phyloP scores from a whole-genome alignment of 1,140 invertebrate species.

The Trichonephila clavata region DNA sequence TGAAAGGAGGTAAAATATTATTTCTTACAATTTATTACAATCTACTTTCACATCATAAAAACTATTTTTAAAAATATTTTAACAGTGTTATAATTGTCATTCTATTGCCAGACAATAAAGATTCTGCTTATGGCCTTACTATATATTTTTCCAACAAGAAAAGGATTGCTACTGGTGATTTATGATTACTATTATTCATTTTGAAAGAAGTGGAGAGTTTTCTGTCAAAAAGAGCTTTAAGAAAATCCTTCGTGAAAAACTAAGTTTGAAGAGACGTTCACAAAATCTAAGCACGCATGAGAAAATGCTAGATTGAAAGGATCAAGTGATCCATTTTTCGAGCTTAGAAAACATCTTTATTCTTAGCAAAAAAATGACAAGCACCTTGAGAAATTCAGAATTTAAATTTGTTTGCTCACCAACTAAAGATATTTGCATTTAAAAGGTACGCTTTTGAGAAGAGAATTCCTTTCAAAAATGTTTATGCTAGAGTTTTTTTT shows the following conservation, averaged over 20 bases:
- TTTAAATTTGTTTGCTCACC: background rate
- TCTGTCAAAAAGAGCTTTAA: background rate
- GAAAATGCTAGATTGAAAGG: background rate
- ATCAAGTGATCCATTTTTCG: background rate
- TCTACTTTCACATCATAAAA: background rate
- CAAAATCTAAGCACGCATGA: background rate
- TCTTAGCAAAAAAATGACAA: background rate
- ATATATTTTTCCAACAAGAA: background rate
- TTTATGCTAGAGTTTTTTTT: too few species aligned
- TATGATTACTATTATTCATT: constrained; percentile 7
- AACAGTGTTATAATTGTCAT: background rate
- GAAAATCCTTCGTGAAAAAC: background rate
- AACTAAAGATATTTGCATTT: too few species aligned
- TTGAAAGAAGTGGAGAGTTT: background rate
- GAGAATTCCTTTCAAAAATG: too few species aligned
- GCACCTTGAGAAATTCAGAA: background rate
- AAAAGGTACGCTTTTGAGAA: too few species aligned
- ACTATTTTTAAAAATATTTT: background rate
- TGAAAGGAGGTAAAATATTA: too few species aligned
- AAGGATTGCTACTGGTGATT: background rate
- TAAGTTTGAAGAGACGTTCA: background rate
- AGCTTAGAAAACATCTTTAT: background rate
- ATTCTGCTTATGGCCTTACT: background rate
- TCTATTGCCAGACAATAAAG: background rate
- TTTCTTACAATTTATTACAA: too few species aligned